Base-by-base conservation (phyloP, 2,113 vertebrate species). In the Osmerus mordax region DNA sequence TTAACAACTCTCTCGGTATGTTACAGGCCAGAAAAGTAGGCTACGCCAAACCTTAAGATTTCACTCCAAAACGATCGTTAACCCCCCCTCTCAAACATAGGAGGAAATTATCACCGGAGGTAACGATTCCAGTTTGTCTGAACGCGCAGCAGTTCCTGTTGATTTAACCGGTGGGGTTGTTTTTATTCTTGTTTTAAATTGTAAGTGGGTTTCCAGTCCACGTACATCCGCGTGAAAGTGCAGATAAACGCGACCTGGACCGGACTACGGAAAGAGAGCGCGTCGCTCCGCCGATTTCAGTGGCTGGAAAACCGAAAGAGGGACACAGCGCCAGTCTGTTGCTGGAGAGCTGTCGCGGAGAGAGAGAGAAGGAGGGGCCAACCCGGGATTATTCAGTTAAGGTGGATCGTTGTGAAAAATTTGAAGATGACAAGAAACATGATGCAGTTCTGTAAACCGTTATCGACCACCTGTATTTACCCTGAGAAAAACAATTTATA, bases 351-450 rank as follows among this genome's bases (percentile, higher is more conserved):
- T 47, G 60, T 70, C 65, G 69, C 65, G 8, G 76, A 75, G 69
- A 32, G 64, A 64, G 60, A 13, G 70, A 56, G 71, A 70, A 29
- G 60, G 59, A 58, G 36, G 54, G 69, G 62, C 41, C 41, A 47
- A 12, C 7, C 41, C 71, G 69, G 86, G 82, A 86, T 82, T 78
- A 72, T 83, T 84, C 78, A 72, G 87, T 91, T 91, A 89, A 91
- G 88, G 89, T 92, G 87, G 87, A 86, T 84, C 88, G 67, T 47
- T 60, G 56, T 59, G 71, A 65, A 61, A 71, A 61, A 71, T 69
- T 29, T 14, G 52, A 25, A 52, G 70, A 60, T 61, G 15, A 15
- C 54, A 28, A 70, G 67, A 62, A 74, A 70, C 53, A 54, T 13
- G 55, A 23, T 36, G 29, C 13, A 29, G 6, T 65, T 23, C 16